Conservation (phyloP, 2,797 vertebrate species). For the Brotula barbata region DNA sequence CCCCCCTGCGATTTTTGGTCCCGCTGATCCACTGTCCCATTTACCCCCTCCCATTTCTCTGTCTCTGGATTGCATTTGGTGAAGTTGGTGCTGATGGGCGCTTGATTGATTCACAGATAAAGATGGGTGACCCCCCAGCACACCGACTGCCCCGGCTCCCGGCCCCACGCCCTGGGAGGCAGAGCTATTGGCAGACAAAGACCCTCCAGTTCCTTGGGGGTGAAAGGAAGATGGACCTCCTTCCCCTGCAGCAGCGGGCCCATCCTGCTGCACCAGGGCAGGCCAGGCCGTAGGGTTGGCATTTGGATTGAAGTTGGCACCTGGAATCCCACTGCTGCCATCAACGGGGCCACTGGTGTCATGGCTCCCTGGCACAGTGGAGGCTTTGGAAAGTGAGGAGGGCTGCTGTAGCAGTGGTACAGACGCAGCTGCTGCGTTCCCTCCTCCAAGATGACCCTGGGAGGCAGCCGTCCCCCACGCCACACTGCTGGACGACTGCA, state of each 20-base stretch:
- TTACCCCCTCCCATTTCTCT: constrained; percentile 76
- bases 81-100: constrained; percentile 83
- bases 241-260: constrained; percentile 73
- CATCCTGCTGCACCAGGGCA: constrained; percentile 94
- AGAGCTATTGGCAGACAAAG: constrained; percentile 80
- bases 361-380: constrained; percentile 78
- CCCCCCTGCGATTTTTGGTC: constrained; percentile 83
- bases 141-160: constrained; percentile 63
- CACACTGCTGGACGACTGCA: constrained; percentile 76
- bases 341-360: constrained; percentile 89
- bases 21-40: constrained; percentile 79
- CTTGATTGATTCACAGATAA: constrained; percentile 85
- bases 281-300: constrained; percentile 99
- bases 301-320: constrained; percentile 99
- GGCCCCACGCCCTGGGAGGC: constrained; percentile 61
- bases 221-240: constrained; percentile 76
- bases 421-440: constrained; percentile 73
- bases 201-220: constrained; percentile 71
- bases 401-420: constrained; percentile 72
- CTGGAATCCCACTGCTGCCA: constrained; percentile 81
- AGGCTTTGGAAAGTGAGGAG: constrained; percentile 83
- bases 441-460: constrained; percentile 79
- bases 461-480: constrained; percentile 79
- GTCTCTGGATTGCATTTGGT: constrained; percentile 86
- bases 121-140: constrained; percentile 70